Evolutionary conservation across 2,113 vertebrate species (phyloP), one percentile per base, ranked within the genome.

Genomic region (Cheirogaleus medius): DNA sequence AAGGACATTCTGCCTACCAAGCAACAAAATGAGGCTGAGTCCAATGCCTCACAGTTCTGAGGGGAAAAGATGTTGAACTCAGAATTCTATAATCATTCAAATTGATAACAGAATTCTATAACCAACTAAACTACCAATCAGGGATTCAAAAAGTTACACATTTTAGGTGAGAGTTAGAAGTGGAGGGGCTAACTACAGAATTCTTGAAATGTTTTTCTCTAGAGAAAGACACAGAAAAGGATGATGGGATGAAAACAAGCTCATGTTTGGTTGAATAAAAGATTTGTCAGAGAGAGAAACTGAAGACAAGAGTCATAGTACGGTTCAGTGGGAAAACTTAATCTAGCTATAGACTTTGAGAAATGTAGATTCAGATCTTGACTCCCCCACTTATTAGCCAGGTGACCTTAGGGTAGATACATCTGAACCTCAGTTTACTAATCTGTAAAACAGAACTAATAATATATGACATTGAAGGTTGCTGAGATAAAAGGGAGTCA

Each of bases 291-390:
- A 34, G 69, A 77, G 21, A 44, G 47, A 39, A 47, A 68, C 1
- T 4, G 68, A 23, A 66, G 47, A n/a, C 11, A 29, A 4, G 25
- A 27, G 23, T 1, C 37, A 20, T 1, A 27, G 12, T 0, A 3
- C 1, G 21, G 52, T 32, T 25, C 39, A 4, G 63, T 3, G 25
- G 52, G 14, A 56, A 87, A 39, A 9, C 52, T 32, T 68, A 18
- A 58, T 49, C 39, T 0, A 37, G 49, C 18, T 49, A 25, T 37
- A 21, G 73, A 63, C 42, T 71, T 71, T 14, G 39, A 47, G 18
- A 37, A 58, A 15, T 0, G 34, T 44, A 10, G 2, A 34, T 60
- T 60, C 69, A 34, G 25, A 78, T 76, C 18, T n/a, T 17, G n/a
- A 56, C 47, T 32, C 39, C 23, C 47, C 32, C 49, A 77, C 60